A percentile compares a stretch with the other conserved stretches of the same genome.
Evolutionary conservation across 2,113 vertebrate species (phyloP).

Genomic region (Sigmodon hispidus): DNA sequence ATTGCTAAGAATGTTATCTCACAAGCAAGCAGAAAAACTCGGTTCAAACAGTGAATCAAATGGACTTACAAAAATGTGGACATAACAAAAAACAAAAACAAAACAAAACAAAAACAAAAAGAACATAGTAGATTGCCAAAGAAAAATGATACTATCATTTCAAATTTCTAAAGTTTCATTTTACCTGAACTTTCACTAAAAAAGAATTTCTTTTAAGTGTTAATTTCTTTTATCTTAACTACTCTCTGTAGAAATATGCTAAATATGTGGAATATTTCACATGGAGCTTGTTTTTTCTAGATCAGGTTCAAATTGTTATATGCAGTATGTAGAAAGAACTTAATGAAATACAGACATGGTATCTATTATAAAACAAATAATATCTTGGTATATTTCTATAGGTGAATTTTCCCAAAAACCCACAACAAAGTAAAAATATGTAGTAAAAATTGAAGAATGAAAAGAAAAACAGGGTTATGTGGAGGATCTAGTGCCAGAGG

Average conservation of each 20-base stretch:
- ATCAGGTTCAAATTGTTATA: not conserved
- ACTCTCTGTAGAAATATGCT: not conserved
- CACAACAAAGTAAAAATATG: not conserved
- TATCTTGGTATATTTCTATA: not conserved
- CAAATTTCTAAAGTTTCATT: constrained; percentile 3
- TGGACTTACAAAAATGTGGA: not conserved
- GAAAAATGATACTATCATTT: not conserved
- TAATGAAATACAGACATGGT: not conserved
- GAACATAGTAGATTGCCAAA: not conserved
- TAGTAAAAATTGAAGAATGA: not conserved
- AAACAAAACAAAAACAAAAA: not conserved
- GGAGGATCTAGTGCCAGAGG: too few species aligned
- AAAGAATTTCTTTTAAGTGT: not conserved
- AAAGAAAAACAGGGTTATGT: too few species aligned
- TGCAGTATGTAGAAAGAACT: not conserved
- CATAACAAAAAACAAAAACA: not conserved
- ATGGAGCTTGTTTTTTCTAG: not conserved
- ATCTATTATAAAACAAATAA: not conserved
- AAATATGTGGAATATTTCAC: not conserved
- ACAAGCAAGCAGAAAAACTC: not conserved
- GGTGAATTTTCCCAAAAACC: not conserved
- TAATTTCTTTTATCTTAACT: not conserved
- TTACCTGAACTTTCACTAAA: not conserved
- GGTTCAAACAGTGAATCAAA: not conserved
- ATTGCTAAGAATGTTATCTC: not conserved